Conservation (phyloP, 2,797 vertebrate species). For the Novumbra hubbsi region DNA sequence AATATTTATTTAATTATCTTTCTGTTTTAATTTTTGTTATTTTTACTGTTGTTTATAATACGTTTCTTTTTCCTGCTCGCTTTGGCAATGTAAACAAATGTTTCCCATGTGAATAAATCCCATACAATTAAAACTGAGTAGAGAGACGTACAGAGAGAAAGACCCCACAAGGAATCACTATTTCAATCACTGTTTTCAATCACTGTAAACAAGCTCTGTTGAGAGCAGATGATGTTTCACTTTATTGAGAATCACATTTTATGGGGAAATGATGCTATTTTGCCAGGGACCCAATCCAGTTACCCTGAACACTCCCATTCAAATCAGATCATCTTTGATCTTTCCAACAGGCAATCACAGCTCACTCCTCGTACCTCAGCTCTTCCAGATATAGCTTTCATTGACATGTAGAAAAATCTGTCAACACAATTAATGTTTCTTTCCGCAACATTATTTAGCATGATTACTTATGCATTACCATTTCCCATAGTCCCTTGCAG, state of each 20-base stretch:
- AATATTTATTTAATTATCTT: too few relatives aligned
- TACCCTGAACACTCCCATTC: conserved; percentile 44
- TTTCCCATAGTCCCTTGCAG: background rate
- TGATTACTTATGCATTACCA: background rate
- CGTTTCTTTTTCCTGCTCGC: too few relatives aligned
- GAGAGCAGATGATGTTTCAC: conserved; percentile 33
- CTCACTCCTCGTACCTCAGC: background rate
- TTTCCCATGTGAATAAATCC: too few relatives aligned
- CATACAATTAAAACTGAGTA: background rate
- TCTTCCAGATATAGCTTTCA: conserved; percentile 15
- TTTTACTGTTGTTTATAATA: too few relatives aligned
- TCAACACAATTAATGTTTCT: conserved; percentile 25
- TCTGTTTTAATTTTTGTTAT: too few relatives aligned
- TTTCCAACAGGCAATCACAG: conserved; percentile 30
- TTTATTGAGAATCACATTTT: conserved; percentile 63
- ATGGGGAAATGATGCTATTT: conserved; percentile 60
- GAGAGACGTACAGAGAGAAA: conserved; percentile 15
- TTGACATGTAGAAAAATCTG: conserved; percentile 1
- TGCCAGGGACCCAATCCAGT: conserved; percentile 60
- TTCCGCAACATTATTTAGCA: background rate
- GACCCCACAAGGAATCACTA: background rate
- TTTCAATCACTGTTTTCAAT: background rate
- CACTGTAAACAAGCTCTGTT: background rate
- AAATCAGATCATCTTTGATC: conserved; percentile 26
- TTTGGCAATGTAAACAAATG: too few relatives aligned